A percentile compares a stretch with the other conserved stretches of the same genome.
phyloP scores from a whole-genome alignment of 2,888 invertebrate species.

The Latrodectus elegans region DNA sequence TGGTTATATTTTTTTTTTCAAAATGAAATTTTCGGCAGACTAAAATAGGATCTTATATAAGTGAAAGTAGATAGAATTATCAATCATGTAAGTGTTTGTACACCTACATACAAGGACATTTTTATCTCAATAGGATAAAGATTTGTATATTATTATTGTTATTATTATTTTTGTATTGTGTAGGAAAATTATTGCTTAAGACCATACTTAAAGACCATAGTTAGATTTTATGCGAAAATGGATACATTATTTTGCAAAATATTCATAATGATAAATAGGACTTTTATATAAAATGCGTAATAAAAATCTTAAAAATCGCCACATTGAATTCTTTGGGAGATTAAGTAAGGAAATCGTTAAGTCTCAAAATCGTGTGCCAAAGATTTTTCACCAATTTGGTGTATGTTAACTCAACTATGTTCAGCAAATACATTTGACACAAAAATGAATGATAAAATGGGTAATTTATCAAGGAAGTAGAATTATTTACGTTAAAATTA shows the following conservation, averaged over 20 bases:
- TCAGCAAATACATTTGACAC: too few species aligned
- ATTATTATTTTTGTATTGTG: constrained; percentile 63
- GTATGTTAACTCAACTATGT: too few species aligned
- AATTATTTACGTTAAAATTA: too few species aligned
- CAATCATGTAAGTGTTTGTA: constrained; percentile 62
- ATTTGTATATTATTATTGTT: constrained; percentile 63
- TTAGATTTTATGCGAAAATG: constrained; percentile 16
- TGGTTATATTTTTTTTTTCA: neutral
- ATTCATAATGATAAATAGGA: too few species aligned
- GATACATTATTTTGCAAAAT: constrained; percentile 1
- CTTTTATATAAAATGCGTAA: too few species aligned
- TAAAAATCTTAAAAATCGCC: too few species aligned
- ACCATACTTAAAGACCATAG: constrained; percentile 7
- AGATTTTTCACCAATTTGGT: too few species aligned
- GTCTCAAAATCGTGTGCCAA: too few species aligned
- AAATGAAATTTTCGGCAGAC: neutral
- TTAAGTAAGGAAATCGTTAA: too few species aligned
- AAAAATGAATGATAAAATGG: too few species aligned
- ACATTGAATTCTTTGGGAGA: too few species aligned
- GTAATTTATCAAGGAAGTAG: too few species aligned
- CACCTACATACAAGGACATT: constrained; percentile 50
- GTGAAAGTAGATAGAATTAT: constrained; percentile 22
- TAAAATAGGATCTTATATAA: neutral
- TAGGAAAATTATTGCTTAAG: constrained; percentile 15
- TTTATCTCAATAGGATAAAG: constrained; percentile 46